A percentile compares a stretch with the other conserved stretches of the same genome.
Conservation (phyloP, 2,113 vertebrate species). For the Neopipo cinnamomea region DNA sequence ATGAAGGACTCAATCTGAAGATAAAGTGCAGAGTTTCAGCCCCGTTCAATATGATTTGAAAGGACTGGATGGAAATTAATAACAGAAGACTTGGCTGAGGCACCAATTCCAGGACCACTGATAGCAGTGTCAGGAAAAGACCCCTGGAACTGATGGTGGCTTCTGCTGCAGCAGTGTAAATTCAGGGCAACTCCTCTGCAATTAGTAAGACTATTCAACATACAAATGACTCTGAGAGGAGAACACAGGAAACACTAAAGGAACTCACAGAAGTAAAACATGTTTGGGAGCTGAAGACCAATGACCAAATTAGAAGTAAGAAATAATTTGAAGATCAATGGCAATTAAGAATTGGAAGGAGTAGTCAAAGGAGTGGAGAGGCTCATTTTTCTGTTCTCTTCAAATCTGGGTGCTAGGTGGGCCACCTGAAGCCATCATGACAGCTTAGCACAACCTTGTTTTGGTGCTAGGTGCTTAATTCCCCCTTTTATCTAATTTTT, state of each 20-base stretch:
- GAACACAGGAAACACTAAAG: not conserved
- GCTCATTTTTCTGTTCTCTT: not conserved
- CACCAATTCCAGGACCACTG: not conserved
- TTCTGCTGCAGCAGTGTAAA: not conserved
- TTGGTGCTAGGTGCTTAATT: not conserved
- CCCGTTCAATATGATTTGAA: not conserved
- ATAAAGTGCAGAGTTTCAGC: conserved; percentile 1
- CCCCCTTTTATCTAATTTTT: not conserved
- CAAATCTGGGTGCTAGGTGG: not conserved
- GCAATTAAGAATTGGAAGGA: not conserved
- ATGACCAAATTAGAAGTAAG: not conserved
- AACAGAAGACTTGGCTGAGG: not conserved
- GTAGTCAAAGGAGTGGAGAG: not conserved
- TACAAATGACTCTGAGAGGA: not conserved
- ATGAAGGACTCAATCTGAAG: not conserved
- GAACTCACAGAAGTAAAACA: not conserved
- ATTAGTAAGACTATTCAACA: not conserved
- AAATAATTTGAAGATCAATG: not conserved
- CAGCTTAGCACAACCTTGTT: not conserved
- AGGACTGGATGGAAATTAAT: conserved; percentile 18
- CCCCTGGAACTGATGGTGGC: not conserved
- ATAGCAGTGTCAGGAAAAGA: not conserved
- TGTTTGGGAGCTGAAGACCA: not conserved
- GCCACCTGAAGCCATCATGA: not conserved
- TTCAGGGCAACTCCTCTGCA: not conserved